These are phyloP conservation scores for Erebia aethiops DNA, from an alignment of 2,888 invertebrate genomes.

Conservation along the genomic window DNA sequence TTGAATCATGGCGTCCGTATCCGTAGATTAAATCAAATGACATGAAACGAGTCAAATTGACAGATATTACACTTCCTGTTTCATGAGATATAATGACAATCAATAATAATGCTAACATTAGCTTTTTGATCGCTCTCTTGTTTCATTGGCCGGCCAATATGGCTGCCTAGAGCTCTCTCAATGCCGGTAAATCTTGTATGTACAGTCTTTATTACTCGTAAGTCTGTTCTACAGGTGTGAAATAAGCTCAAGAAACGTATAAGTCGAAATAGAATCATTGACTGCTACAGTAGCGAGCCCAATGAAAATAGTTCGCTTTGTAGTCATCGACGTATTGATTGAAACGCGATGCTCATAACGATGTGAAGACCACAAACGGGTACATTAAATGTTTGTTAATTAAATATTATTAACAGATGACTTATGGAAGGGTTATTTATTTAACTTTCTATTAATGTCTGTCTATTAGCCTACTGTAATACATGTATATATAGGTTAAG, in stretches of 20 bases:
- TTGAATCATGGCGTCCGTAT: no score
- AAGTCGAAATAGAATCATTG: constrained; percentile 35
- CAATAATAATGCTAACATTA: no score
- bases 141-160: no score
- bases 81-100: no score
- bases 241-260: neutral
- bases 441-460: neutral
- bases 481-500: neutral
- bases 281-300: constrained; percentile 9
- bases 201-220: neutral
- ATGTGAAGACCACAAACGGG: neutral
- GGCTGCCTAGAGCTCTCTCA: no score
- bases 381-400: neutral
- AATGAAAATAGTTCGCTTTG: constrained; percentile 23
- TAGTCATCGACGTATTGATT: constrained; percentile 29
- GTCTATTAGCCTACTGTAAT: no score
- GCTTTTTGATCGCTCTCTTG: no score
- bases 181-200: no score
- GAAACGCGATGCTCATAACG: constrained; percentile 19
- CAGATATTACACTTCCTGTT: no score
- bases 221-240: constrained; percentile 10
- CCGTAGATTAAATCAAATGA: no score
- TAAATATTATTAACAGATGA: neutral
- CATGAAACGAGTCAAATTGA: no score
- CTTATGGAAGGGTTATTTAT: neutral